phyloP scores from a whole-genome alignment of 2,888 invertebrate genomes.

The Clepsis dumicolana region DNA sequence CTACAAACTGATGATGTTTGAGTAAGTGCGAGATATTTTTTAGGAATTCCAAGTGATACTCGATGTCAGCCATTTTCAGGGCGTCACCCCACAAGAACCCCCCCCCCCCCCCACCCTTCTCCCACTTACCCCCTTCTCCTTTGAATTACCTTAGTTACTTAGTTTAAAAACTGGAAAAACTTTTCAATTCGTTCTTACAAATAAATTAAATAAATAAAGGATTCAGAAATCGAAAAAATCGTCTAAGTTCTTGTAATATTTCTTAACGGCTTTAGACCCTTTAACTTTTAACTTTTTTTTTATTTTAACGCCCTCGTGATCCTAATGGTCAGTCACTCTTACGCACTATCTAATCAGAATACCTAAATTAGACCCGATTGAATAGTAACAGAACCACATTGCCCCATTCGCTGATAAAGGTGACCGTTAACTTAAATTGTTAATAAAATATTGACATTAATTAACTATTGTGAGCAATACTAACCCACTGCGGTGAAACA shows the following conservation, averaged over 20 bases:
- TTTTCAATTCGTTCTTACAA: too few species aligned
- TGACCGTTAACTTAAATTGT: constrained; percentile 12
- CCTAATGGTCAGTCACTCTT: constrained; percentile 1
- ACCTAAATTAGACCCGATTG: constrained; percentile 26
- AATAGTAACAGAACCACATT: constrained; percentile 33
- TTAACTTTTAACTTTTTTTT: not conserved
- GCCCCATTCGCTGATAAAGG: constrained; percentile 32
- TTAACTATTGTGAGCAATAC: constrained; percentile 13
- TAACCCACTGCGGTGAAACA: not conserved
- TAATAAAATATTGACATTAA: constrained; percentile 17
- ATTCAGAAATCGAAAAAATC: too few species aligned
- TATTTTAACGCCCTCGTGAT: not conserved
- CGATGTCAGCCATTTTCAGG: not conserved
- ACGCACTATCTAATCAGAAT: constrained; percentile 32
- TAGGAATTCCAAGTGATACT: not conserved
- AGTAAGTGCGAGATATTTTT: not conserved
- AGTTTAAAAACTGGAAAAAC: not conserved
- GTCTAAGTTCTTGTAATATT: too few species aligned
- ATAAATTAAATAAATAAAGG: too few species aligned
- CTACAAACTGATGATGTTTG: not conserved
- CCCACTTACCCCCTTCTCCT: too few species aligned
- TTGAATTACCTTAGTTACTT: not conserved
- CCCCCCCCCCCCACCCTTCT: not conserved
- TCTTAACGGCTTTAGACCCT: not conserved
- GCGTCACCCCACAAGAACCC: not conserved